phyloP scores from a whole-genome alignment of 2,888 invertebrate genomes.

The Apamea sordens region DNA sequence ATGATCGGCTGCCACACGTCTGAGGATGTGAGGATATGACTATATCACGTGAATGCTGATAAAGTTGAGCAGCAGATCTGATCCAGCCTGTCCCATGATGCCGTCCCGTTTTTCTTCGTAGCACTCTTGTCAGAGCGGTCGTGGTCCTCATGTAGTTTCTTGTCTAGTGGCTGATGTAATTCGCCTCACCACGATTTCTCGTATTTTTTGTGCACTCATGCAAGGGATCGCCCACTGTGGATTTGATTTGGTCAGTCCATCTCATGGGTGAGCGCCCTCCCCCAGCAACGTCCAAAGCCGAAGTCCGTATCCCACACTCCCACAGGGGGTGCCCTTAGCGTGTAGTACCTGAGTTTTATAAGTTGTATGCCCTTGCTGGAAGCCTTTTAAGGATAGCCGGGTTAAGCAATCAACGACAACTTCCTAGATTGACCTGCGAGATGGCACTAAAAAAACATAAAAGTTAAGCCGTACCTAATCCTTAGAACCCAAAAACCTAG shows the following conservation, averaged over 20 bases:
- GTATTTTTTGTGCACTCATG: too few species aligned
- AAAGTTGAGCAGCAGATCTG: not conserved
- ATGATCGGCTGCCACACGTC: not conserved
- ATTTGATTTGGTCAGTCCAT: too few species aligned
- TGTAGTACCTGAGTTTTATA: not conserved
- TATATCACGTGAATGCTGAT: not conserved
- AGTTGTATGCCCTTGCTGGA: not conserved
- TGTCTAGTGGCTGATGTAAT: too few species aligned
- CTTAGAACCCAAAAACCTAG: not conserved
- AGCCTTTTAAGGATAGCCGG: not conserved
- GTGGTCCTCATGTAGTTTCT: too few species aligned
- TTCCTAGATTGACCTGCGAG: not conserved
- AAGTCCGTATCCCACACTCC: not conserved
- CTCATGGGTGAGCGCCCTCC: not conserved
- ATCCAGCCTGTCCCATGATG: not conserved
- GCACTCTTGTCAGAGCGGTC: too few species aligned
- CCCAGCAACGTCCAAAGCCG: not conserved
- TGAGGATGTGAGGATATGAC: not conserved
- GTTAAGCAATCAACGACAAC: not conserved
- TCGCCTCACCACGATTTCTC: too few species aligned
- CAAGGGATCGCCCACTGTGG: too few species aligned
- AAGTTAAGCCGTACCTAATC: not conserved
- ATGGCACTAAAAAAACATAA: not conserved
- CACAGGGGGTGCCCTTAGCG: not conserved
- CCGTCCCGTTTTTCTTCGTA: not conserved